Evolutionary conservation across 2,113 vertebrate genomes (phyloP).

Genomic region (Ramphastos sulfuratus): DNA sequence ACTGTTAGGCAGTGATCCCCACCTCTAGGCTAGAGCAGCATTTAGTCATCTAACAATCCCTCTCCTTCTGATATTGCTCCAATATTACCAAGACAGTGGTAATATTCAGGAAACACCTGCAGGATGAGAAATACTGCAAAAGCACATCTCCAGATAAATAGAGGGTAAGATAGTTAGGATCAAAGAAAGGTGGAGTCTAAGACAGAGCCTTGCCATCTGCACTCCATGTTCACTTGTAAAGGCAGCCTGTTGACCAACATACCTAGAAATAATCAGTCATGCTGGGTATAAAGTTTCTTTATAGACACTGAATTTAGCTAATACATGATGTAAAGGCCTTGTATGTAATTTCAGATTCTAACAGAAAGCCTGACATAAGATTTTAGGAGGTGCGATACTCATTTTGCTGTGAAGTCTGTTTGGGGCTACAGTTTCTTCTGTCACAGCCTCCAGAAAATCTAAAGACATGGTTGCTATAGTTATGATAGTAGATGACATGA

Average conservation of each 20-base stretch:
- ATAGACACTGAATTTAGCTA: neutral
- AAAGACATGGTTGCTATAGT: neutral
- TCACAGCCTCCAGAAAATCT: neutral
- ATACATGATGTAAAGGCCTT: neutral
- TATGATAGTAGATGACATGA: neutral
- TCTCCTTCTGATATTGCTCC: neutral
- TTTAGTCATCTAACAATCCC: neutral
- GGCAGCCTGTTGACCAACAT: neutral
- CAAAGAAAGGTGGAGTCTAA: neutral
- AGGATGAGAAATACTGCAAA: neutral
- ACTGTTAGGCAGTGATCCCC: neutral
- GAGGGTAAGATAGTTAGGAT: neutral
- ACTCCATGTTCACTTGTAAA: neutral
- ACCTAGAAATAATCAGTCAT: too few relatives aligned
- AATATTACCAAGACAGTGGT: neutral
- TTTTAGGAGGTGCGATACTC: neutral
- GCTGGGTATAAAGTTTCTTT: neutral
- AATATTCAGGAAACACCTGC: neutral
- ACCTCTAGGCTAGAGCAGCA: neutral
- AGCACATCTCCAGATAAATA: neutral
- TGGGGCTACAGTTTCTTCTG: neutral
- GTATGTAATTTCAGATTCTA: fast-evolving
- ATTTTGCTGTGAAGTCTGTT: neutral
- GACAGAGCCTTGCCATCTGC: neutral
- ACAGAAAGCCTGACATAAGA: neutral